Evolutionary conservation across 2,888 invertebrate genomes (phyloP).

Genomic region (Itoplectis maculator): DNA sequence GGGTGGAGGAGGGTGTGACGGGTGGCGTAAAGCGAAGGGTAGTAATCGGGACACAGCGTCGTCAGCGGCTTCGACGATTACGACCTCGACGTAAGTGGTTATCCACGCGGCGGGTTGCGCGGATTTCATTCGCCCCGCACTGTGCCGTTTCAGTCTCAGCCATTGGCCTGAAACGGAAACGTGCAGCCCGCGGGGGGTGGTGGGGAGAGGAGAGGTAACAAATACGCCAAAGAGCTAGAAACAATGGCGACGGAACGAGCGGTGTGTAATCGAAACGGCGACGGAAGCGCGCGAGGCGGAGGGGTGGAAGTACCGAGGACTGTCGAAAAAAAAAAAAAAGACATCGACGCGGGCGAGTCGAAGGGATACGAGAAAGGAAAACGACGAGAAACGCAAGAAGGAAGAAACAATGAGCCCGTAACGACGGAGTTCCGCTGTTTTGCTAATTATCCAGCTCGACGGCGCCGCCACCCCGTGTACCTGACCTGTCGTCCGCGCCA

Average conservation of each 20-base stretch:
- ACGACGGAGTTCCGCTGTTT: slow-evolving; percentile 78
- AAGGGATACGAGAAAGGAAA: slow-evolving; percentile 59
- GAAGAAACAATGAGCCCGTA: slow-evolving; percentile 71
- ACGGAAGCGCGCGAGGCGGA: slow-evolving; percentile 24
- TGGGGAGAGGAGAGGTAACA: no score
- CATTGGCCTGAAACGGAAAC: slow-evolving; percentile 1
- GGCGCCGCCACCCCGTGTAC: slow-evolving; percentile 52
- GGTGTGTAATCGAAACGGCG: slow-evolving; percentile 44
- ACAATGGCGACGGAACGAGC: slow-evolving; percentile 21
- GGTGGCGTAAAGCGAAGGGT: slow-evolving; percentile 1
- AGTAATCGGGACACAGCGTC: slow-evolving; percentile 18
- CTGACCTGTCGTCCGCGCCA: slow-evolving; percentile 23
- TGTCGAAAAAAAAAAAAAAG: slow-evolving; percentile 16
- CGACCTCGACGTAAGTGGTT: slow-evolving; percentile 28
- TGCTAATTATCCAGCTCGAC: slow-evolving; percentile 77
- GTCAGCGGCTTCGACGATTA: slow-evolving; percentile 5
- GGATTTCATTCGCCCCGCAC: slow-evolving; percentile 9
- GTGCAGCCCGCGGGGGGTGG: no score
- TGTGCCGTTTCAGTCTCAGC: slow-evolving; percentile 13
- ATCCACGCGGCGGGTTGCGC: slow-evolving; percentile 12
- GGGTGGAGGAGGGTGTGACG: no score
- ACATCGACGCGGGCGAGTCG: slow-evolving; percentile 14
- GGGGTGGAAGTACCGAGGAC: slow-evolving; percentile 4
- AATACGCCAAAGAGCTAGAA: slow-evolving; percentile 9
- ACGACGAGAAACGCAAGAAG: slow-evolving; percentile 70